These are phyloP conservation scores for Disparrhopalites patrizii DNA, from an alignment of 2,888 invertebrate species.

Conservation along the genomic window DNA sequence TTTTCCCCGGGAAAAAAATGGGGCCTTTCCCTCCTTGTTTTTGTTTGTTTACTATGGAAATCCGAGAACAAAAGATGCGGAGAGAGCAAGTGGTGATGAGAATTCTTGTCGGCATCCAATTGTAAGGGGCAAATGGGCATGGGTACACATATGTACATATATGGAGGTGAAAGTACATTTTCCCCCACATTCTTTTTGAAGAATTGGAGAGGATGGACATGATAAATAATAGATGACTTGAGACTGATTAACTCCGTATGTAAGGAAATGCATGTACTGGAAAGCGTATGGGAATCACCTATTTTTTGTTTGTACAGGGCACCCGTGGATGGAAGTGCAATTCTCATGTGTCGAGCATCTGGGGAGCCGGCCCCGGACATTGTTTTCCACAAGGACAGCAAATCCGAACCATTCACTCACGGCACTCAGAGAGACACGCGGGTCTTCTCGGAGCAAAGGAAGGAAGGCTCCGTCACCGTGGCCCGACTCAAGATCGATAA, in stretches of 20 bases:
- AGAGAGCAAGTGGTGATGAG: not conserved
- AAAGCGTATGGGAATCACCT: not conserved
- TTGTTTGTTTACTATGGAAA: not conserved
- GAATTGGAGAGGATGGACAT: not conserved
- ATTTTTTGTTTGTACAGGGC: conserved; percentile 26
- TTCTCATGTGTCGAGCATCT: conserved; percentile 63
- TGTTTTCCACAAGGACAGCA: conserved; percentile 72
- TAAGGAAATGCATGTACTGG: not conserved
- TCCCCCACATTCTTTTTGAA: not conserved
- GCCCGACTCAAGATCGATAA: conserved; percentile 67
- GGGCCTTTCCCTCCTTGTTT: not conserved
- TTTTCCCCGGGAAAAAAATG: too few relatives aligned
- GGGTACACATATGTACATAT: not conserved
- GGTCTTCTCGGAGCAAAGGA: conserved; percentile 57
- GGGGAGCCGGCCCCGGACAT: conserved; percentile 76
- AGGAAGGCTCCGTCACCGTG: conserved; percentile 56
- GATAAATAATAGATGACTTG: conserved; percentile 3
- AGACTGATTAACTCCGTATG: conserved; percentile 3
- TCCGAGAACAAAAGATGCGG: not conserved
- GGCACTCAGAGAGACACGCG: conserved; percentile 67
- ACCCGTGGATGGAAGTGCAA: conserved; percentile 37
- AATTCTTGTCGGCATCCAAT: not conserved
- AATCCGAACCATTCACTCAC: conserved; percentile 60
- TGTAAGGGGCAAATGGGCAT: too few relatives aligned
- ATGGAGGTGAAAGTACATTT: not conserved